Evolutionary conservation across 2,113 vertebrate genomes (phyloP).

Genomic region (Myxocyprinus asiaticus): DNA sequence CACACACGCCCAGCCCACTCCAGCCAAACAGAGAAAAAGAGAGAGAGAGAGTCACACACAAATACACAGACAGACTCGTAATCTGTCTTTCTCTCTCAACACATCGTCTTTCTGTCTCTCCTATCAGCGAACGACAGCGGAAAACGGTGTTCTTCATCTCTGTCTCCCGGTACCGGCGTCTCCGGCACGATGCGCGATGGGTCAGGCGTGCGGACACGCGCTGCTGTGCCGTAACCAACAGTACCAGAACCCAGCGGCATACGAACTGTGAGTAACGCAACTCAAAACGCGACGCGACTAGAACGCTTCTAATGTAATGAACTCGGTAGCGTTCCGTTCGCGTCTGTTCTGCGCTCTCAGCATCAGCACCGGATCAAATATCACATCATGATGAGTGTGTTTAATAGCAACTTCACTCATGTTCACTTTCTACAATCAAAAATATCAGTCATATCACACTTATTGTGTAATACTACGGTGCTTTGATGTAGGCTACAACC

Average conservation of each 20-base stretch:
- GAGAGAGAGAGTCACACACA: constrained; percentile 39
- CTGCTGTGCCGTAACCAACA: constrained; percentile 96
- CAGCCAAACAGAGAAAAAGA: constrained; percentile 30
- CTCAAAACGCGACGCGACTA: neutral
- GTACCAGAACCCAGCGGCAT: constrained; percentile 78
- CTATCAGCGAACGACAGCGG: neutral
- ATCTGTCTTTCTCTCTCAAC: constrained; percentile 29
- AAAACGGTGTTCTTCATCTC: neutral
- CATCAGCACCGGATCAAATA: neutral
- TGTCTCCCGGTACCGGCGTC: constrained; percentile 53
- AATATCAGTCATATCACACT: too few species aligned
- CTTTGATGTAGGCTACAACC: too few species aligned
- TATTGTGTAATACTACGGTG: too few species aligned
- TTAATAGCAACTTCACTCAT: too few species aligned
- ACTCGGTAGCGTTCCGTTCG: too few species aligned
- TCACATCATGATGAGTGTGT: neutral
- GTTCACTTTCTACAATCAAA: too few species aligned
- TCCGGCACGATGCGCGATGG: constrained; percentile 88
- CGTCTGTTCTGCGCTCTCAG: neutral
- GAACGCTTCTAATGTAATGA: too few species aligned
- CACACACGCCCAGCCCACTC: constrained; percentile 22
- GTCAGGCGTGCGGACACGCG: constrained; percentile 97
- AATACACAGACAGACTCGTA: neutral
- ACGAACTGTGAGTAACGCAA: constrained; percentile 81
- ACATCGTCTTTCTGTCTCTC: too few species aligned